phyloP scores from a whole-genome alignment of 2,797 vertebrate genomes.

The Parauchenoglanis ngamensis region DNA sequence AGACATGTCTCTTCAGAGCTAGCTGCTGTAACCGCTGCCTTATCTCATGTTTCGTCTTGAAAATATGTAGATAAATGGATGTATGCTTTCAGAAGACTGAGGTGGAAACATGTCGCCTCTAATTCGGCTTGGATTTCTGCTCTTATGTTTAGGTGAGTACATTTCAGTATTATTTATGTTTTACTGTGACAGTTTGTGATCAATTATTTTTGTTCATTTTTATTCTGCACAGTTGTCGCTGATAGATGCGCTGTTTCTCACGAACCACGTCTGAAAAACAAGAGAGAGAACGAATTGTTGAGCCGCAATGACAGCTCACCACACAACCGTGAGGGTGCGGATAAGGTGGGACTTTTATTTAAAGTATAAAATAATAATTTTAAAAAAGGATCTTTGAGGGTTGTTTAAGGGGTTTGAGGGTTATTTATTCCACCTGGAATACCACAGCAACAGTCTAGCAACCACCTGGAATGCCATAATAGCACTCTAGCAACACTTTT shows the following conservation, averaged over 20 bases:
- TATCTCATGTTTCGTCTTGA: neutral
- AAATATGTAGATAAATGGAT: neutral
- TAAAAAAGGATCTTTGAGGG: neutral
- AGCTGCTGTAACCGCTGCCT: neutral
- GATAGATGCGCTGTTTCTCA: neutral
- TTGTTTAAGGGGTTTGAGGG: neutral
- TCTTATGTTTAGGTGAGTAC: slow-evolving; percentile 36
- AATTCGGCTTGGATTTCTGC: slow-evolving; percentile 1
- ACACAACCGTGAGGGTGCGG: neutral
- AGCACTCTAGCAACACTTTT: too few relatives aligned
- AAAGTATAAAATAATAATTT: neutral
- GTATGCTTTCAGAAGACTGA: neutral
- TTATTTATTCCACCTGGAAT: neutral
- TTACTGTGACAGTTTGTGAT: neutral
- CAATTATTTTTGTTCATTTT: neutral
- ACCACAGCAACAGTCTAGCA: neutral
- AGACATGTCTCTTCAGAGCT: neutral
- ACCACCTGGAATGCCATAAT: neutral
- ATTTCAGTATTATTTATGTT: too few relatives aligned
- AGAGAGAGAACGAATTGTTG: neutral
- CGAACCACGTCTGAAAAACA: neutral
- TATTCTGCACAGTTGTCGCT: neutral
- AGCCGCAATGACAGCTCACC: neutral
- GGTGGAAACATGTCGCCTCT: slow-evolving; percentile 6
- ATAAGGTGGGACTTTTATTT: slow-evolving; percentile 1